Evolutionary conservation across 1,140 invertebrate genomes (phyloP).

Genomic region (Paramacrobiotus metropolitanus): DNA sequence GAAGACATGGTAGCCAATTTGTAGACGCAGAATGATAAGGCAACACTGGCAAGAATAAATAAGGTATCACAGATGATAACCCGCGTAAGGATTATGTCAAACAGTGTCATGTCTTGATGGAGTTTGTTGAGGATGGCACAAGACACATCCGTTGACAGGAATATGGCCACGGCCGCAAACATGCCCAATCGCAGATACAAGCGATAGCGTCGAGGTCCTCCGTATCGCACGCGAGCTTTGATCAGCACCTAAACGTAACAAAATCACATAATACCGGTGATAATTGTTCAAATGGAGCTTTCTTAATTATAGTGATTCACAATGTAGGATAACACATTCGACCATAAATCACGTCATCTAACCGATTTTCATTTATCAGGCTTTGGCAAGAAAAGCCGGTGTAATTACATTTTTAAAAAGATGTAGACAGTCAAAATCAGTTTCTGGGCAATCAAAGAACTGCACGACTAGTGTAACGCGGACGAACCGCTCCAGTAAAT

Average conservation of each 20-base stretch:
- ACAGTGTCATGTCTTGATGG: conserved; percentile 13
- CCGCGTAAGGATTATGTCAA: conserved; percentile 13
- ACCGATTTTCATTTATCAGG: no score
- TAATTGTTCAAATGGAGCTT: no score
- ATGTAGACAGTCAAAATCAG: no score
- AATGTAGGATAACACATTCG: no score
- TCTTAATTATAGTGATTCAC: no score
- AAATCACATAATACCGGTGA: no score
- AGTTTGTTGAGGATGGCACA: conserved; percentile 16
- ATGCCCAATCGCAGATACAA: conserved; percentile 13
- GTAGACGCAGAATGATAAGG: conserved; percentile 20
- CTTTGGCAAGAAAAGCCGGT: no score
- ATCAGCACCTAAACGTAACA: conserved; percentile 21
- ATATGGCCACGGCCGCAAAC: conserved; percentile 16
- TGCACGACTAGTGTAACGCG: no score
- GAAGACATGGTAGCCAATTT: conserved; percentile 20
- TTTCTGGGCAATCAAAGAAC: no score
- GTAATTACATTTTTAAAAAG: no score
- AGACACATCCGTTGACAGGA: conserved; percentile 18
- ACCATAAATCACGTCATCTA: no score
- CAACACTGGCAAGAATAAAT: conserved; percentile 19
- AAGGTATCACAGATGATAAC: conserved; percentile 21
- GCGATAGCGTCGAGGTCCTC: conserved; percentile 15
- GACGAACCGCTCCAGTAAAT: no score
- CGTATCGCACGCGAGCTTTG: conserved; percentile 19